Percentiles rank a stretch among this genome's conserved stretches.
phyloP scores from a whole-genome alignment of 2,888 invertebrate species.

The Spilarctia lutea region DNA sequence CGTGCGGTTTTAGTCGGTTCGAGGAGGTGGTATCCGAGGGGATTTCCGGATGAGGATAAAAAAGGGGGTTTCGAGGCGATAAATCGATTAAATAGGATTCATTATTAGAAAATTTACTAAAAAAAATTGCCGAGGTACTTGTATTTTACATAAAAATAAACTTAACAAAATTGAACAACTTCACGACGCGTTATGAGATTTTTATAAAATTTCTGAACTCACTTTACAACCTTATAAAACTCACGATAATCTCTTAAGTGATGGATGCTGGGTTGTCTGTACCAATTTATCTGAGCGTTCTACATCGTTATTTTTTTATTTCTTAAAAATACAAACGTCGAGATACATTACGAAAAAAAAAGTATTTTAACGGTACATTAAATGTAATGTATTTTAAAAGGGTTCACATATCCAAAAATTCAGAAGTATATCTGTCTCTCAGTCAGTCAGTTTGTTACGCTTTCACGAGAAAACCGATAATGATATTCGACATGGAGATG shows the following conservation, averaged over 20 bases:
- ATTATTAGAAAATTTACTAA: too few species aligned
- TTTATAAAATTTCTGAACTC: constrained; percentile 29
- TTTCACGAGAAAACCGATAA: too few species aligned
- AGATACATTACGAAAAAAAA: not conserved
- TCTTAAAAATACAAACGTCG: not conserved
- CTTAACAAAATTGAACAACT: not conserved
- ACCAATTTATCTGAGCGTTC: constrained; percentile 15
- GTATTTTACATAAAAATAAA: not conserved
- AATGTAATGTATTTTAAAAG: not conserved
- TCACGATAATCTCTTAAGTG: constrained; percentile 25
- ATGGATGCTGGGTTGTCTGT: constrained; percentile 8
- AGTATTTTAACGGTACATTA: not conserved
- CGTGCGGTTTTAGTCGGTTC: too few species aligned
- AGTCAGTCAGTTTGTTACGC: too few species aligned
- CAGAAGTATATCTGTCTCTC: too few species aligned
- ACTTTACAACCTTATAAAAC: constrained; percentile 35
- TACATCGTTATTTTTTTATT: not conserved
- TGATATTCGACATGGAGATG: too few species aligned
- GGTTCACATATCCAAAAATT: not conserved
- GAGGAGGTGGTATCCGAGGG: too few species aligned
- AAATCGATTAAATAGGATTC: too few species aligned
- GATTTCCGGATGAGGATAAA: too few species aligned
- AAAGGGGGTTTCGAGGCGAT: too few species aligned
- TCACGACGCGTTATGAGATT: constrained; percentile 12
- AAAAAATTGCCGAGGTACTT: too few species aligned